Evolutionary conservation across 2,113 vertebrate genomes (phyloP).

Genomic region (Petroica traversi): DNA sequence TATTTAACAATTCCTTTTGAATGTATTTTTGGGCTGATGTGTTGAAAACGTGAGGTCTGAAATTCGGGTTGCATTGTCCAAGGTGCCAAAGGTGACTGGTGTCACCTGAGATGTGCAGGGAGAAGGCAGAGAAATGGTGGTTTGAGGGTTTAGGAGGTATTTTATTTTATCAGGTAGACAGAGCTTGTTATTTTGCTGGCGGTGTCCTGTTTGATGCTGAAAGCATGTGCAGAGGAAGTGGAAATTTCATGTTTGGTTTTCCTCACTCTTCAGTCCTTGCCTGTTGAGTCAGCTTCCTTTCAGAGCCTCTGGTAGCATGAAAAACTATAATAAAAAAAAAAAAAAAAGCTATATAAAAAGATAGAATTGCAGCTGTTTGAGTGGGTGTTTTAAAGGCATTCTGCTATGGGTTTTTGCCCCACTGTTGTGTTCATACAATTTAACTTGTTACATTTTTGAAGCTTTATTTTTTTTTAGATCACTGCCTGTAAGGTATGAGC

Average conservation of each 20-base stretch:
- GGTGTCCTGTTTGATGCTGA: neutral
- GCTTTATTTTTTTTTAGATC: neutral
- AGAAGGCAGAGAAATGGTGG: neutral
- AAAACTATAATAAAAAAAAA: no score
- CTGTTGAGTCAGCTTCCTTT: neutral
- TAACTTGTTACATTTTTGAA: neutral
- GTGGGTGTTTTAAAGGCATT: neutral
- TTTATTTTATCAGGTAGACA: neutral
- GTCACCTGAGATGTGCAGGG: neutral
- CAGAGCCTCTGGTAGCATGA: neutral
- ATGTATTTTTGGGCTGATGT: neutral
- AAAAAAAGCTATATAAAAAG: no score
- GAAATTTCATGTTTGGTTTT: neutral
- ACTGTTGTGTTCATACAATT: neutral
- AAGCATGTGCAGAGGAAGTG: neutral
- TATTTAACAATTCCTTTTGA: neutral
- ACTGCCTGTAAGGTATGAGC: neutral
- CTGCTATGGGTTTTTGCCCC: neutral
- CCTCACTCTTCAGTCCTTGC: neutral
- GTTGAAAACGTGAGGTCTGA: neutral
- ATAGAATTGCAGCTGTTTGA: neutral
- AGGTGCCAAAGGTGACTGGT: neutral
- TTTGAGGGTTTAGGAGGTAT: neutral
- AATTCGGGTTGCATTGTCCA: neutral
- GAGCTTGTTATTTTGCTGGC: neutral